Evolutionary conservation across 2,113 vertebrate genomes (phyloP).

Genomic region (Penelope pileata): DNA sequence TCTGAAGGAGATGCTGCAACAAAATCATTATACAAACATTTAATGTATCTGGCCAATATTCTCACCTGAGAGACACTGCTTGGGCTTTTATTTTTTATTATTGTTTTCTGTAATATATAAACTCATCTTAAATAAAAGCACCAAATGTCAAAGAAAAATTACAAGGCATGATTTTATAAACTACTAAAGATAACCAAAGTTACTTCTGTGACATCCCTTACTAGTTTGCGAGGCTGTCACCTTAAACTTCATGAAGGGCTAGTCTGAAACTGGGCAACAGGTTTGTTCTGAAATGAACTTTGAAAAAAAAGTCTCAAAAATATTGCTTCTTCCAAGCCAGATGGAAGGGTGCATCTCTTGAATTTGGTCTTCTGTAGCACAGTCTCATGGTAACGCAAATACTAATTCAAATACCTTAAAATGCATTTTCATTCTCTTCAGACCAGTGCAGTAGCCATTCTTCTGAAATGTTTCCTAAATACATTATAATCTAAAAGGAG

Average conservation of each 20-base stretch:
- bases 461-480: background rate
- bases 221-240: background rate
- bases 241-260: background rate
- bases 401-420: background rate
- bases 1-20: background rate
- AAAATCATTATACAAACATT: background rate
- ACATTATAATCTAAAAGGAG: background rate
- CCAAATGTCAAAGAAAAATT: background rate
- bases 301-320: background rate
- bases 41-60: background rate
- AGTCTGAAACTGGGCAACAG: background rate
- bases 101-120: background rate
- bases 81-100: background rate
- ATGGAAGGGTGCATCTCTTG: background rate
- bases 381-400: background rate
- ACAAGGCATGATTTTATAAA: background rate
- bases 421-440: background rate
- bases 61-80: background rate
- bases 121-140: background rate
- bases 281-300: background rate
- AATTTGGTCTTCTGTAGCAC: background rate
- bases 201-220: no score
- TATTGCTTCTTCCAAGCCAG: background rate
- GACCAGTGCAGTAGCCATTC: background rate
- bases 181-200: background rate